Conservation (phyloP, 64 coral and sea anemone species). For the Pachyseris speciosa region DNA sequence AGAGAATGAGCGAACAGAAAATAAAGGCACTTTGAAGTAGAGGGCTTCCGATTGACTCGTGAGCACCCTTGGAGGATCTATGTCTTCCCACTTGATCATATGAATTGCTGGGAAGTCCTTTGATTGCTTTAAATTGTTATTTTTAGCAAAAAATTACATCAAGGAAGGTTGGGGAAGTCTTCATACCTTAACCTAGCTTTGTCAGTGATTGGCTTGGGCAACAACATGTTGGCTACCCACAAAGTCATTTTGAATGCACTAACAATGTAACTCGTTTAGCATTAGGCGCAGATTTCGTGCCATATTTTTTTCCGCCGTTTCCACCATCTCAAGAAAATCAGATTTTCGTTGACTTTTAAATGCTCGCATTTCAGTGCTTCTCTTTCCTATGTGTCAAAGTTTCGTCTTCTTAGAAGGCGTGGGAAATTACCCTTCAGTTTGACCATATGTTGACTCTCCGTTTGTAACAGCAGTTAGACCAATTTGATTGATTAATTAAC, state of each 20-base stretch:
- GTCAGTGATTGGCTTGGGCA: neutral
- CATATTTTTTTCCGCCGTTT: too few species aligned
- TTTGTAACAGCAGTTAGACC: too few species aligned
- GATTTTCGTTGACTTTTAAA: too few species aligned
- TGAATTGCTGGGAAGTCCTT: conserved; percentile 2
- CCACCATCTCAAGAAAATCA: too few species aligned
- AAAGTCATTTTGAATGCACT: too few species aligned
- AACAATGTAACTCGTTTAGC: too few species aligned
- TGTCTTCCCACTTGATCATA: neutral
- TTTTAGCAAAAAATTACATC: too few species aligned
- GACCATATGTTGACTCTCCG: neutral
- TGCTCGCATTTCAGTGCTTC: too few species aligned
- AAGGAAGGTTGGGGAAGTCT: too few species aligned
- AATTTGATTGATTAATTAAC: too few species aligned
- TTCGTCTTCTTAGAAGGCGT: neutral
- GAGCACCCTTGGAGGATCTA: neutral
- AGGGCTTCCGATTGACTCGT: neutral
- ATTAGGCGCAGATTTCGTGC: too few species aligned
- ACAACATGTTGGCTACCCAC: too few species aligned
- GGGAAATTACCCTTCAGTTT: neutral
- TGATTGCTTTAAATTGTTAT: neutral
- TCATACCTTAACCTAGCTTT: neutral
- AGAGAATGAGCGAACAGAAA: conserved; percentile 77
- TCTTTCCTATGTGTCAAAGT: neutral
- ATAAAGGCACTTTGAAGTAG: conserved; percentile 37